Evolutionary conservation across 2,797 vertebrate genomes (phyloP), one percentile per base, ranked within the genome.

Genomic region (Hippoglossus hippoglossus): DNA sequence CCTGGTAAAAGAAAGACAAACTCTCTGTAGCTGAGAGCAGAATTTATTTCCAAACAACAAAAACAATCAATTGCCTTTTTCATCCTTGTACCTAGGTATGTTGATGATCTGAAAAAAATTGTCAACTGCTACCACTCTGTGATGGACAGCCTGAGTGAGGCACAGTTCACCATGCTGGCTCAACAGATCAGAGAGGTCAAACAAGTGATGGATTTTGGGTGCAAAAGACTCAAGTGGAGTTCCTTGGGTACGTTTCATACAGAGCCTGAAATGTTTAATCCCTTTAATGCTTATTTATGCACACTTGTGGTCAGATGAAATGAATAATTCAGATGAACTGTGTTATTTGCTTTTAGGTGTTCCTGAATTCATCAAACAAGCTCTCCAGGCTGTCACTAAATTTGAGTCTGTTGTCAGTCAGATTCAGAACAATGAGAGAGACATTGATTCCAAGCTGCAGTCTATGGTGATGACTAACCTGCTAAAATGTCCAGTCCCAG

Each of bases 161-260:
- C 94, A 0, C 95, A 97, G 90, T 68, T 67, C 0, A 4, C 67
- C 10, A 95, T 99, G 75, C 91, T 99, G 55, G 73, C 91, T 1
- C 75, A 94, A 11, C 92, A 95, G 0, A 92, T 97, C 41, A 84
- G 93, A 72, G 90, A 90, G 1, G 88, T 98, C 21, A 73, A 88
- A 73, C 88, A 64, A 25, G 89, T 94, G n/a, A 89, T 99, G 69
- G 53, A 87, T 50, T 62, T 88, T 47, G 98, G 97, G 22, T 94
- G 91, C 65, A 96, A 86, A 90, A 93, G 94, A 69, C 75, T 99
- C 25, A 98, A 94, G 56, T 98, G 98, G 98, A 96, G 92, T 76
- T 96, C 94, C 0, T 91, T 97, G 77, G 96, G 98, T 99, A 95
- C 73, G 15, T 19, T 19, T 9, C 22, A 34, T 19, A 47, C 16